These are phyloP conservation scores for Daptonema setosum DNA, from an alignment of 2,888 invertebrate genomes.

Conservation along the genomic window DNA sequence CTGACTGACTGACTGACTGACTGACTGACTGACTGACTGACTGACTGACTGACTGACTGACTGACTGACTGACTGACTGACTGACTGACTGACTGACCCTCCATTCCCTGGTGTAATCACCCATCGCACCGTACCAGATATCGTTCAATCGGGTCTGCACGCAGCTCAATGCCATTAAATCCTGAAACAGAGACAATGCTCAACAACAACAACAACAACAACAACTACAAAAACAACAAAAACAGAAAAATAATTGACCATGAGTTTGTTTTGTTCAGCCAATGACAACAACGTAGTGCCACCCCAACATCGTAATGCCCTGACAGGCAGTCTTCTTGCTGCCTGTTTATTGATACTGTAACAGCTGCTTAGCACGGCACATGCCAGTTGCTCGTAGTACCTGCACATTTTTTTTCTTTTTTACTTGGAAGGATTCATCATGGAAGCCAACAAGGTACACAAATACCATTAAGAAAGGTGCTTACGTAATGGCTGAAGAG, in stretches of 20 bases:
- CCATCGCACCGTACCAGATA: constrained; percentile 30
- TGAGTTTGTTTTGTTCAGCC: constrained; percentile 24
- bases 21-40: no score
- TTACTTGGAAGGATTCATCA: neutral
- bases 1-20: no score
- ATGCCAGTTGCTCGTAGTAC: constrained; percentile 24
- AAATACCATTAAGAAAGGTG: no score
- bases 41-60: no score
- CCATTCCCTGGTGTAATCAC: constrained; percentile 25
- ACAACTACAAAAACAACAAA: no score
- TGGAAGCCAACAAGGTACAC: neutral
- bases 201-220: no score
- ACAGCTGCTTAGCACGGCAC: constrained; percentile 25
- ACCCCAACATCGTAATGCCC: constrained; percentile 22
- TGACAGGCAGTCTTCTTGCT: constrained; percentile 23
- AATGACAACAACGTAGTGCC: constrained; percentile 23
- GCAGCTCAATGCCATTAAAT: constrained; percentile 28
- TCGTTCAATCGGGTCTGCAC: constrained; percentile 29
- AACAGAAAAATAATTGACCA: no score
- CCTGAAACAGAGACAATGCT: no score
- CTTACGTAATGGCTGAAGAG: no score
- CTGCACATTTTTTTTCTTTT: constrained; percentile 13
- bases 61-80: no score
- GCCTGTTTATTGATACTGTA: constrained; percentile 17
- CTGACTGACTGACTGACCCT: constrained; percentile 26